A percentile compares a stretch with the other conserved stretches of the same genome.
Evolutionary conservation across 2,888 invertebrate species (phyloP).

Genomic region (Chrysomela aeneicollis): DNA sequence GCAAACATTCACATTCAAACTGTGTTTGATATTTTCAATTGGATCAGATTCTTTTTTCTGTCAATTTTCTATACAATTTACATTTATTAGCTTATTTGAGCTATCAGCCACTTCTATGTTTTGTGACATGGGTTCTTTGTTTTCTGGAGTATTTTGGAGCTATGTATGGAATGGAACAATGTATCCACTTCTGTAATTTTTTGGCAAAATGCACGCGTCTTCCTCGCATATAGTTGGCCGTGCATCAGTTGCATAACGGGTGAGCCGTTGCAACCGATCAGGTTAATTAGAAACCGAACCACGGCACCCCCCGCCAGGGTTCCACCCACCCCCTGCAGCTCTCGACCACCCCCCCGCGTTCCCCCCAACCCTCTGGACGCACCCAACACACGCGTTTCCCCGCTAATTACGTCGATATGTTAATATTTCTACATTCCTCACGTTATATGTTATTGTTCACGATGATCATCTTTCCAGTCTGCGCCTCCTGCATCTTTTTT

Average conservation of each 20-base stretch:
- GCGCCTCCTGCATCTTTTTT: not conserved
- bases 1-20: too few relatives aligned
- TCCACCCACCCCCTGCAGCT: slow-evolving; percentile 53
- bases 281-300: slow-evolving; percentile 57
- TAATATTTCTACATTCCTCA: slow-evolving; percentile 46
- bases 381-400: slow-evolving; percentile 47
- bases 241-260: slow-evolving; percentile 50
- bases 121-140: too few relatives aligned
- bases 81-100: too few relatives aligned
- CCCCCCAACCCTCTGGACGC: slow-evolving; percentile 33
- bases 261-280: slow-evolving; percentile 56
- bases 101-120: too few relatives aligned
- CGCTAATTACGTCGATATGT: slow-evolving; percentile 49
- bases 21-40: too few relatives aligned
- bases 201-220: too few relatives aligned
- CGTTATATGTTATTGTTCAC: slow-evolving; percentile 35
- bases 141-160: too few relatives aligned
- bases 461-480: not conserved
- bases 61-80: too few relatives aligned
- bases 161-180: too few relatives aligned
- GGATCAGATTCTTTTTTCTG: too few relatives aligned
- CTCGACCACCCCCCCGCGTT: slow-evolving; percentile 45
- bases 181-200: too few relatives aligned
- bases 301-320: slow-evolving; percentile 49
- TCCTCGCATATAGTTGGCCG: not conserved